Evolutionary conservation across 2,888 invertebrate genomes (phyloP).

Genomic region (Mimumesa dahlbomi): DNA sequence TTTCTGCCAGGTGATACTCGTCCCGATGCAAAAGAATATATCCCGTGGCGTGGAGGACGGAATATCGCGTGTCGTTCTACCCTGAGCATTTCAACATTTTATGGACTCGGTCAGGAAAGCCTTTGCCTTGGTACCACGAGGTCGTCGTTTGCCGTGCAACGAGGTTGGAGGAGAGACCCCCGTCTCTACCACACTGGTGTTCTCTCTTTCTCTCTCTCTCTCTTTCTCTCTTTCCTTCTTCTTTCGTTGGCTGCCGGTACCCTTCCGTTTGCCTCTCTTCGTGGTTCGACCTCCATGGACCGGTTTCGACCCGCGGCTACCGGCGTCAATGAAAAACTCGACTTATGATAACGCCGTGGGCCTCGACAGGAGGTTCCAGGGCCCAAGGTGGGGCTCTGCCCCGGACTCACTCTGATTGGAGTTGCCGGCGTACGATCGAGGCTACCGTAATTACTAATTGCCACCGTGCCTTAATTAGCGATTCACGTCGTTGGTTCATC

Average conservation of each 20-base stretch:
- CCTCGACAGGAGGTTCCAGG: constrained; percentile 30
- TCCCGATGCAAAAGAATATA: constrained; percentile 37
- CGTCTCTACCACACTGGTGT: not conserved
- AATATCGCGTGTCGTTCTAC: constrained; percentile 68
- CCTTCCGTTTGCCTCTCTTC: constrained; percentile 22
- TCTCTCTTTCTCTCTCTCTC: constrained; percentile 6
- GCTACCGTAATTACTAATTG: constrained; percentile 77
- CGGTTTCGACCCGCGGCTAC: constrained; percentile 72
- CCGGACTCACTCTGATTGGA: constrained; percentile 43
- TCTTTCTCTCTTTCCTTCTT: not conserved
- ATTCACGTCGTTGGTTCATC: constrained; percentile 63
- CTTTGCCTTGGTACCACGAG: constrained; percentile 36
- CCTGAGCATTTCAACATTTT: constrained; percentile 73
- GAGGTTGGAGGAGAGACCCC: constrained; percentile 26
- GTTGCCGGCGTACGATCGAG: constrained; percentile 37
- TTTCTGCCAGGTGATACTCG: constrained; percentile 42
- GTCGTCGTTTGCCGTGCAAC: constrained; percentile 45
- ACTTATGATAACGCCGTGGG: constrained; percentile 71
- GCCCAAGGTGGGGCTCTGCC: constrained; percentile 2
- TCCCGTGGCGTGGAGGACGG: constrained; percentile 47
- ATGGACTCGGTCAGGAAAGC: constrained; percentile 62
- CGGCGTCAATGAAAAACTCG: constrained; percentile 77
- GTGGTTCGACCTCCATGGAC: constrained; percentile 64
- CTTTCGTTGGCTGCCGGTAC: not conserved
- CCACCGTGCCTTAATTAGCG: constrained; percentile 74